phyloP scores from a whole-genome alignment of 2,888 invertebrate genomes.

The Heteromurus nitidus region DNA sequence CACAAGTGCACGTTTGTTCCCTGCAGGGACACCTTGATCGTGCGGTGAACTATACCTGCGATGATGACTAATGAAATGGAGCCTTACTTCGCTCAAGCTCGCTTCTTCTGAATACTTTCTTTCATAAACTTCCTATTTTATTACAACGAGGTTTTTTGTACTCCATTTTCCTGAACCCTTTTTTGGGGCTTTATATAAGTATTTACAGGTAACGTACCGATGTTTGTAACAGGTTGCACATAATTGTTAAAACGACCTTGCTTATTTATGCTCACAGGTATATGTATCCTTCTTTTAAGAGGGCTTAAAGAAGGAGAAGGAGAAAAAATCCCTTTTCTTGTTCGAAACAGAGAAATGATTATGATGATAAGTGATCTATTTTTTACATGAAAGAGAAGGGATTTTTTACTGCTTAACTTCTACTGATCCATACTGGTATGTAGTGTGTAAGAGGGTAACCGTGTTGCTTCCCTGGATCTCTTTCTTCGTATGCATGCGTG shows the following conservation, averaged over 20 bases:
- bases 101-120: background rate
- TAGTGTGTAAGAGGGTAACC: too few relatives aligned
- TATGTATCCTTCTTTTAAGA: background rate
- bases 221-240: too few relatives aligned
- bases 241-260: background rate
- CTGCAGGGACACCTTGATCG: constrained; percentile 58
- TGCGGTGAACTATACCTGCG: constrained; percentile 60
- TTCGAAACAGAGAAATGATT: background rate
- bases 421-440: constrained; percentile 4
- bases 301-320: too few relatives aligned
- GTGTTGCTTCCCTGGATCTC: too few relatives aligned
- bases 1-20: constrained; percentile 26
- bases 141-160: constrained; percentile 13
- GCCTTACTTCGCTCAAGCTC: background rate
- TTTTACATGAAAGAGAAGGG: constrained; percentile 4
- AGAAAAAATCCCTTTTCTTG: constrained; percentile 28
- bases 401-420: background rate
- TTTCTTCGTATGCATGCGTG: too few relatives aligned
- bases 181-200: background rate
- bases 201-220: constrained; percentile 23
- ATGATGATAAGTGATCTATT: constrained; percentile 30
- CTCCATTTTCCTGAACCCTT: constrained; percentile 17
- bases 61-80: constrained; percentile 61
- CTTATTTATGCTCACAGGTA: background rate
- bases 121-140: constrained; percentile 1